A percentile compares a stretch with the other conserved stretches of the same genome.
These are phyloP conservation scores for Catostomus latipinnis DNA, from an alignment of 2,797 vertebrate species.

Conservation along the genomic window DNA sequence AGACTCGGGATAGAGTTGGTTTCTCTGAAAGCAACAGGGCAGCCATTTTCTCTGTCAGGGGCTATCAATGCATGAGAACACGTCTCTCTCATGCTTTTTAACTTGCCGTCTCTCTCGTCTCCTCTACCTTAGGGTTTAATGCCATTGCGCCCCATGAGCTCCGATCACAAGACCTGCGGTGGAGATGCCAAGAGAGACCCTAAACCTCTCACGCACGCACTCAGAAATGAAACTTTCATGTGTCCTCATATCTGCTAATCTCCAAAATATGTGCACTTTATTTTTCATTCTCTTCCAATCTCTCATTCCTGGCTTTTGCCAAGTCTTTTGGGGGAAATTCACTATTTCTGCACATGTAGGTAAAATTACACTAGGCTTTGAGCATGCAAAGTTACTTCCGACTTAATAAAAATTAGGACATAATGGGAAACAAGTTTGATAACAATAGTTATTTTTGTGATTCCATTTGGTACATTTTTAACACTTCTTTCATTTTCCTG, in stretches of 20 bases:
- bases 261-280: slow-evolving; percentile 68
- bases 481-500: too few relatives aligned
- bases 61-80: slow-evolving; percentile 46
- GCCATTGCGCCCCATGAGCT: slow-evolving; percentile 57
- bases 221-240: slow-evolving; percentile 42
- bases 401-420: too few relatives aligned
- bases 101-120: slow-evolving; percentile 26
- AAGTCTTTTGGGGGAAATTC: background rate
- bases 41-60: slow-evolving; percentile 78
- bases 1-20: slow-evolving; percentile 74
- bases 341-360: background rate
- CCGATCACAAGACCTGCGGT: slow-evolving; percentile 73
- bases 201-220: slow-evolving; percentile 44
- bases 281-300: background rate
- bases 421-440: too few relatives aligned
- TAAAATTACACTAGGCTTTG: background rate
- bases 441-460: too few relatives aligned
- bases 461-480: too few relatives aligned
- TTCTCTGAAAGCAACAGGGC: slow-evolving; percentile 72
- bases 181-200: slow-evolving; percentile 67
- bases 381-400: too few relatives aligned
- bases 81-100: slow-evolving; percentile 17
- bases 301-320: background rate
- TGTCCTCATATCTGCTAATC: slow-evolving; percentile 66
- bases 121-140: background rate